Percentiles rank a stretch among this genome's conserved stretches.
Conservation (phyloP, 2,113 vertebrate species). For the Dendrocopos noguchii region DNA sequence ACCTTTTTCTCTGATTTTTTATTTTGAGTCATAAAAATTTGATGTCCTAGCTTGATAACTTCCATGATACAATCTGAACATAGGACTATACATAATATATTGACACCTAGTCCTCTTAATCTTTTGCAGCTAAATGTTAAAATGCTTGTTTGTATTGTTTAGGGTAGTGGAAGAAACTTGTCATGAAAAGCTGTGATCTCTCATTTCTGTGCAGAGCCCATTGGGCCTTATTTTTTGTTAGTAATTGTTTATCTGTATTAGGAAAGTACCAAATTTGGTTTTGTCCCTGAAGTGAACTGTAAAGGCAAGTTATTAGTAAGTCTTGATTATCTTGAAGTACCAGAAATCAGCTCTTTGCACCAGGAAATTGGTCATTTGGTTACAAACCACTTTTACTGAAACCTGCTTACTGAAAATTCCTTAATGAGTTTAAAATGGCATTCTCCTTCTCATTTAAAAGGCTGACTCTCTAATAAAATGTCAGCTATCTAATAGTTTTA, state of each 20-base stretch:
- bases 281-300: not conserved
- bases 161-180: not conserved
- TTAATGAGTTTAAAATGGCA: not conserved
- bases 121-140: not conserved
- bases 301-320: not conserved
- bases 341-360: not conserved
- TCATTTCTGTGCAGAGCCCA: not conserved
- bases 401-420: not conserved
- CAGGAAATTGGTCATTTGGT: not conserved
- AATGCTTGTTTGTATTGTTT: not conserved
- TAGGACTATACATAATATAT: not conserved
- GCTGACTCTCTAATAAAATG: not conserved
- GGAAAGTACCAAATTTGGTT: not conserved
- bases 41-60: not conserved
- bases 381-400: not conserved
- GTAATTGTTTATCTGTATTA: not conserved
- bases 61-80: not conserved
- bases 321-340: slow-evolving; percentile 2
- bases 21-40: not conserved
- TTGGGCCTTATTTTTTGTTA: not conserved
- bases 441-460: not conserved
- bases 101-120: not conserved
- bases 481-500: not conserved
- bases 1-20: not conserved
- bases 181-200: not conserved